Evolutionary conservation across 2,888 invertebrate species (phyloP), one percentile per base, ranked within the genome.

Genomic region (Smittia aterrima): DNA sequence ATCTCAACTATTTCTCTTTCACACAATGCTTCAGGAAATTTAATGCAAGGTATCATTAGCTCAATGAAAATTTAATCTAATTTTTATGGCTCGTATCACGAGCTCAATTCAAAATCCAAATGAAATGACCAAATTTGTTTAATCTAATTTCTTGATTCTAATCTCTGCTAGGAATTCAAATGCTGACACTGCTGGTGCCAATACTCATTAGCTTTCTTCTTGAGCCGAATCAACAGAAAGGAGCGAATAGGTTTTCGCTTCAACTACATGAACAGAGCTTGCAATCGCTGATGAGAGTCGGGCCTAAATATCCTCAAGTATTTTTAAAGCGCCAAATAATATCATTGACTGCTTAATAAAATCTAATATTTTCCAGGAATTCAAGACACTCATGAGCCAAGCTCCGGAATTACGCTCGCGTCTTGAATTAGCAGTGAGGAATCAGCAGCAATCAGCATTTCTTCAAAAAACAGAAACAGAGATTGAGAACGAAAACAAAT

Each of bases 181-280:
- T 98, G 88, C 84, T 98, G 73, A 91, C 92, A 77, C 85, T 98
- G 58, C 85, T 97, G 75, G 94, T 97, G 75, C 97, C 98, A 58
- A 91, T 96, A 75, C 87, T 98, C 77, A 92, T 96, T 68, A 92
- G 92, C 78, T 93, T 92, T 80, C 84, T 98, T 75, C 85, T 92
- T 75, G 91, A 92, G 76, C 88, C 88, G 11, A 83, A 86, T 64
- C 87, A 88, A 78, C 79, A 90, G 47, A 85, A 85, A 77, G 84
- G 85, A 54, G 83, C 87, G 38, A 86, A 87, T 75, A 87, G 90
- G 77, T 88, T 89, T 80, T 87, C 87, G 53, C 85, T 88, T 47
- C 86, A 87, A 68, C 84, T 97, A 54, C 97, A 98, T 82, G 95
- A 97, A 77, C 90, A 92, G 78, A 92, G 95, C 76, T 86, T 98